Conservation (phyloP, 2,113 vertebrate species). For the Saccopteryx bilineata region DNA sequence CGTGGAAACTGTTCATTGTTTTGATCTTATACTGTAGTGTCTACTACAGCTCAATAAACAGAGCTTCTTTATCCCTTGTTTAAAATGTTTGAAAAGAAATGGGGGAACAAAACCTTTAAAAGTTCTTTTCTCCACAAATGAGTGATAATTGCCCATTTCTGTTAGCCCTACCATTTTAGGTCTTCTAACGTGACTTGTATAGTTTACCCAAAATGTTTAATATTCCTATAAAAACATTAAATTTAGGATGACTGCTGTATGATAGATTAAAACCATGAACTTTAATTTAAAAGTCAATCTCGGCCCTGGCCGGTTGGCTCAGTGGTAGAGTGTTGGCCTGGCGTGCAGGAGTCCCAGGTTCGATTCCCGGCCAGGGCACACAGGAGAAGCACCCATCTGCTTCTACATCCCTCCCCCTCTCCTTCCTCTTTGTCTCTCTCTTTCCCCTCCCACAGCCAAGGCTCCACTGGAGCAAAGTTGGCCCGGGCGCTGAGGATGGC, state of each 20-base stretch:
- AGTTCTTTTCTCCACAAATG: constrained; percentile 24
- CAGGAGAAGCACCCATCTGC: too few species aligned
- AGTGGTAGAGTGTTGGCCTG: too few species aligned
- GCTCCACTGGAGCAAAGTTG: too few species aligned
- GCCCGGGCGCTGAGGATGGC: too few species aligned
- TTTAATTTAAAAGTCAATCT: constrained; percentile 43
- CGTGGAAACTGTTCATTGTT: not conserved
- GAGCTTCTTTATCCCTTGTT: not conserved
- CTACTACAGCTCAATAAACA: not conserved
- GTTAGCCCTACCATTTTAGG: constrained; percentile 3
- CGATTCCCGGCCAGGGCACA: too few species aligned
- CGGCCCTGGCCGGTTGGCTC: too few species aligned
- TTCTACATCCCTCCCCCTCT: too few species aligned
- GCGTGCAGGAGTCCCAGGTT: too few species aligned
- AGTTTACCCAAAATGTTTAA: constrained; percentile 8
- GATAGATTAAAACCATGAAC: constrained; percentile 12
- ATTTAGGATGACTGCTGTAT: not conserved
- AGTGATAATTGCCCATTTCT: not conserved
- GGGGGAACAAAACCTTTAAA: not conserved
- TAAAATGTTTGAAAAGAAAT: constrained; percentile 44
- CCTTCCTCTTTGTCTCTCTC: too few species aligned
- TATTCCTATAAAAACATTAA: constrained; percentile 49
- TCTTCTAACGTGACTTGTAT: constrained; percentile 39
- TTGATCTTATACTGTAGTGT: constrained; percentile 4
- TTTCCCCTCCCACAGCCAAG: too few species aligned